These are phyloP conservation scores for Nothoprocta perdicaria DNA, from an alignment of 2,113 vertebrate genomes.

Conservation along the genomic window DNA sequence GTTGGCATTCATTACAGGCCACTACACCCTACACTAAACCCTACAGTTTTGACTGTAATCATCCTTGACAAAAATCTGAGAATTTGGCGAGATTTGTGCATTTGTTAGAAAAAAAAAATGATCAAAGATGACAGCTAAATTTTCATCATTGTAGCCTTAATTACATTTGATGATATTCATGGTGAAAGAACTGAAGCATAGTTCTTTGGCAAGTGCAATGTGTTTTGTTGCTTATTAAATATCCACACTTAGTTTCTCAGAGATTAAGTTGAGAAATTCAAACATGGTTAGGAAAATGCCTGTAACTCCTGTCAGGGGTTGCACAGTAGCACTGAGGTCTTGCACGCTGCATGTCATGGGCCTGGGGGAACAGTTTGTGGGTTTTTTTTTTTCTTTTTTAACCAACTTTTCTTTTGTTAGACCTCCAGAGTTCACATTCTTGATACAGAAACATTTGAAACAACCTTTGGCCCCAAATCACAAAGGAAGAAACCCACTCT, in stretches of 20 bases:
- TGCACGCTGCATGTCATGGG: neutral
- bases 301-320: neutral
- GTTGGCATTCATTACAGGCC: conserved; percentile 72
- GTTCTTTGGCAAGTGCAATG: conserved; percentile 38
- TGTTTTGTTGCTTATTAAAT: conserved; percentile 56
- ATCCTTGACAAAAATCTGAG: conserved; percentile 73
- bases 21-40: conserved; percentile 54
- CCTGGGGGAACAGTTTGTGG: neutral
- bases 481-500: conserved; percentile 93
- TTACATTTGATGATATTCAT: conserved; percentile 58
- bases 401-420: conserved; percentile 70
- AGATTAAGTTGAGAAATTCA: conserved; percentile 40
- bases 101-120: conserved; percentile 67
- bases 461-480: conserved; percentile 93
- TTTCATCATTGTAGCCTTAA: conserved; percentile 50
- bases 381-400: neutral
- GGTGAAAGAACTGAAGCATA: conserved; percentile 55
- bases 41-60: conserved; percentile 71
- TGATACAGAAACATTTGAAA: conserved; percentile 95
- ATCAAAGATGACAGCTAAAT: conserved; percentile 72
- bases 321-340: neutral
- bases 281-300: conserved; percentile 3
- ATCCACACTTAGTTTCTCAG: conserved; percentile 41
- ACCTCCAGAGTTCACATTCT: conserved; percentile 96
- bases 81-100: conserved; percentile 65